These are phyloP conservation scores for Chaunax sp. DNA, from an alignment of 2,797 vertebrate genomes.

Conservation along the genomic window DNA sequence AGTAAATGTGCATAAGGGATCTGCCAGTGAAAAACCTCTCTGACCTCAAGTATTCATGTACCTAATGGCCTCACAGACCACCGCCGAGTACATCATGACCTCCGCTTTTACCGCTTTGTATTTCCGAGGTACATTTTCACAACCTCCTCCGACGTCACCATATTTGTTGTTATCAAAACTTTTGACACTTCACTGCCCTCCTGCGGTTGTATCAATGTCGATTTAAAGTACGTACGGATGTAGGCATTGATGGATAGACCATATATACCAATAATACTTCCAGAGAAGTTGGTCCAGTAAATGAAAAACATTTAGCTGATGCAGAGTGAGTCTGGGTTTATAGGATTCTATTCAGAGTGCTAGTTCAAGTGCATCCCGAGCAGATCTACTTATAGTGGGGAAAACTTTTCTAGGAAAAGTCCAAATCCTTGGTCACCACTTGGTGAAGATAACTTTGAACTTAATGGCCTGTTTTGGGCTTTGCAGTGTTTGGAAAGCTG, in stretches of 20 bases:
- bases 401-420: slow-evolving; percentile 2
- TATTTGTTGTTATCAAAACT: too few species aligned
- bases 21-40: not conserved
- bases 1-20: slow-evolving; percentile 1
- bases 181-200: too few species aligned
- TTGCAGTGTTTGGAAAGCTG: not conserved
- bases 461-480: not conserved
- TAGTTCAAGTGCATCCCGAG: slow-evolving; percentile 22
- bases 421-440: not conserved
- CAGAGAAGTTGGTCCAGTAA: not conserved
- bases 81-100: too few species aligned
- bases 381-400: slow-evolving; percentile 2
- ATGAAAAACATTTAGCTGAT: slow-evolving; percentile 8
- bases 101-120: too few species aligned
- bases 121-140: too few species aligned
- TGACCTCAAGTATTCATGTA: too few species aligned
- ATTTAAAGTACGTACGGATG: too few species aligned
- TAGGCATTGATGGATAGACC: too few species aligned
- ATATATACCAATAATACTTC: not conserved
- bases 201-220: too few species aligned
- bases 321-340: not conserved
- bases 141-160: too few species aligned
- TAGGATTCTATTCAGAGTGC: slow-evolving; percentile 25
- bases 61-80: too few species aligned
- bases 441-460: not conserved